Evolutionary conservation across 2,113 vertebrate genomes (phyloP).

Genomic region (Cyprinodon tularosa): DNA sequence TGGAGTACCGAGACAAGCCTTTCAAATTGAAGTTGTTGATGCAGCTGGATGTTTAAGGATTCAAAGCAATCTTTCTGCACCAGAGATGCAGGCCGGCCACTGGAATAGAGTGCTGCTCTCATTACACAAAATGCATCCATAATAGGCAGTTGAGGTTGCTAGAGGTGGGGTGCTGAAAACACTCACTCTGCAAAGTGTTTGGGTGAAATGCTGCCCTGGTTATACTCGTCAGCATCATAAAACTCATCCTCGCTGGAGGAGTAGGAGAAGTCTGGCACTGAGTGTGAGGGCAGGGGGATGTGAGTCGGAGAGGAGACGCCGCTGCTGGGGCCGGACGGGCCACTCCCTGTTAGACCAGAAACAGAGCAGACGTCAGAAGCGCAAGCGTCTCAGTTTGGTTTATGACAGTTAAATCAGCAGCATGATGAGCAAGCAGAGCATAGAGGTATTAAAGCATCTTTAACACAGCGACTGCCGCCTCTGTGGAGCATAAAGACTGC

Average conservation of each 20-base stretch:
- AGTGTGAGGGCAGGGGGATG: conserved; percentile 92
- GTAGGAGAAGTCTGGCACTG: conserved; percentile 97
- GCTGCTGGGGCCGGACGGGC: conserved; percentile 92
- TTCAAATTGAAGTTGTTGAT: no score
- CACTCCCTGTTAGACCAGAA: conserved; percentile 83
- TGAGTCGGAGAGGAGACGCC: conserved; percentile 92
- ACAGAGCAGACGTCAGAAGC: neutral
- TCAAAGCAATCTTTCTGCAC: conserved; percentile 3
- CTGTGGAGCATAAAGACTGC: conserved; percentile 53
- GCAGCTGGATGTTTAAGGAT: neutral
- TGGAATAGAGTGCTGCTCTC: conserved; percentile 2
- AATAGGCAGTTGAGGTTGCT: neutral
- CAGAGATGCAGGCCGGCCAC: neutral
- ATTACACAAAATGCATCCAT: neutral
- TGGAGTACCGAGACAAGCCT: neutral
- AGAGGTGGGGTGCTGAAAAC: neutral
- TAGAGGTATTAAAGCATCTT: conserved; percentile 19
- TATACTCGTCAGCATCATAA: conserved; percentile 97
- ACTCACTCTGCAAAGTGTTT: conserved; percentile 90
- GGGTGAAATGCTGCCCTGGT: conserved; percentile 93
- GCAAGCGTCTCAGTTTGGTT: neutral
- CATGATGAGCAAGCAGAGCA: neutral
- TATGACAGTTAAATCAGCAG: neutral
- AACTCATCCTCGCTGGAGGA: conserved; percentile 99
- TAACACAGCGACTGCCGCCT: conserved; percentile 33